Conservation (phyloP, 2,888 invertebrate species). For the Ramazzottius varieornatus region DNA sequence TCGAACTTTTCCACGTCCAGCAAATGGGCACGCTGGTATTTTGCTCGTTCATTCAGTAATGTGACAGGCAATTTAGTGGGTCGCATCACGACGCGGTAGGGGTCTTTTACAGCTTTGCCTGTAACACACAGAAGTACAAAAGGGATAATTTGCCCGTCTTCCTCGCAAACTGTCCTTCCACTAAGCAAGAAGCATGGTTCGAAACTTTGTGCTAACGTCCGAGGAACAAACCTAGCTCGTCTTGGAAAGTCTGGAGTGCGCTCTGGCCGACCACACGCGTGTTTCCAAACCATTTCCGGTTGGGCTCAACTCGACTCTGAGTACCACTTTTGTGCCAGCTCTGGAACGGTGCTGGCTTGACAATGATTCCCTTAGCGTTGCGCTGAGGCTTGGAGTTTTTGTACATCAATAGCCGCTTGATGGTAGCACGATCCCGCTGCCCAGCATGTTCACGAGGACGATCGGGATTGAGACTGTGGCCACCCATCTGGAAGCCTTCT, state of each 20-base stretch:
- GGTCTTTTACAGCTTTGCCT: conserved; percentile 59
- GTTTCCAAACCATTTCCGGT: conserved; percentile 92
- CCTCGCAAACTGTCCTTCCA: too few species aligned
- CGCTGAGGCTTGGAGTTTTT: conserved; percentile 83
- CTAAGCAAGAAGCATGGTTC: too few species aligned
- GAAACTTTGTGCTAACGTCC: background rate
- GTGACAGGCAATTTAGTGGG: conserved; percentile 80
- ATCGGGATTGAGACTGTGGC: conserved; percentile 84
- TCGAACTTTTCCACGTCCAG: conserved; percentile 82
- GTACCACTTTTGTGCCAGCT: conserved; percentile 61
- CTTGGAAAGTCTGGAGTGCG: conserved; percentile 37
- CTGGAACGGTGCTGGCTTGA: conserved; percentile 84
- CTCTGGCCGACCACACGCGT: conserved; percentile 76
- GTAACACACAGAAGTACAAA: too few species aligned
- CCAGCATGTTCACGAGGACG: conserved; percentile 50
- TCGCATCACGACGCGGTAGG: conserved; percentile 89
- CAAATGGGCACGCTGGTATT: conserved; percentile 64
- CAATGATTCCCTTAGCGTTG: conserved; percentile 44
- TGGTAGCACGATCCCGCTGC: conserved; percentile 69
- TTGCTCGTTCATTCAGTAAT: conserved; percentile 55
- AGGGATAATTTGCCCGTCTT: too few species aligned
- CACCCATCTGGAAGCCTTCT: conserved; percentile 54
- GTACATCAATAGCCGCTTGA: conserved; percentile 91
- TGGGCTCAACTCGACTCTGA: conserved; percentile 79
- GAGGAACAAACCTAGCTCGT: conserved; percentile 44